Evolutionary conservation across 37 sponge, comb jelly and placozoan genomes (phyloP), one percentile per base, ranked within the genome.

Genomic region (Haliclona indistincta): DNA sequence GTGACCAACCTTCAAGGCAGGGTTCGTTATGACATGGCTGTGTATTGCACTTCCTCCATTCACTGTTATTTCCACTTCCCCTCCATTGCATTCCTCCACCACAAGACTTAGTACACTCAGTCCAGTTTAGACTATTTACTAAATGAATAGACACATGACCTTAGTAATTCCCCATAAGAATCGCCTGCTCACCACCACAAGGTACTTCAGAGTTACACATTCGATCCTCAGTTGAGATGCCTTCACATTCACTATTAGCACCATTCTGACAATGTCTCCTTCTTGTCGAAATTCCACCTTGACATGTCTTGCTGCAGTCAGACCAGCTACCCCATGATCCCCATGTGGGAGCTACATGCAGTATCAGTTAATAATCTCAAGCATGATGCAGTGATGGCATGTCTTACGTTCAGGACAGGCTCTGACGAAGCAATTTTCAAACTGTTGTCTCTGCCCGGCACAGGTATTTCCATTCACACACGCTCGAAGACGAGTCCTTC

Each of bases 401-500:
- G 15, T 17, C 51, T 47, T 47, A 47, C 51, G 15, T 17, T 47
- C 51, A 47, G 51, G 51, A 47, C 51, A 47, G 15, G 15, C 10
- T 15, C 10, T 10, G 10, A 17, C 51, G 15, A 17, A 17, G 15
- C 51, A 47, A 47, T 47, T 47, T 15, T 47, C 51, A 15, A 17
- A 47, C 15, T 47, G 13, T 17, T 47, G 51, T 4, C 36, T 49
- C 19, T 25, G 43, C 35, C 81, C 74, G 5, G 34, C 68, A 47
- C 84, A 83, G 7, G 58, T 68, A 65, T 76, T 79, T 32, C 84
- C 90, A 39, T 64, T 74, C 30, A 33, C 17, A 64, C 93, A 92
- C 22, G 38, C 42, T 36, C 93, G 73, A n/a, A 17, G 61, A 35
- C 93, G 67, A 7, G 33, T 38, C 43, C 71, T 84, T 28, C 66